Conservation (phyloP, 2,113 vertebrate species). For the Anas platyrhynchos region DNA sequence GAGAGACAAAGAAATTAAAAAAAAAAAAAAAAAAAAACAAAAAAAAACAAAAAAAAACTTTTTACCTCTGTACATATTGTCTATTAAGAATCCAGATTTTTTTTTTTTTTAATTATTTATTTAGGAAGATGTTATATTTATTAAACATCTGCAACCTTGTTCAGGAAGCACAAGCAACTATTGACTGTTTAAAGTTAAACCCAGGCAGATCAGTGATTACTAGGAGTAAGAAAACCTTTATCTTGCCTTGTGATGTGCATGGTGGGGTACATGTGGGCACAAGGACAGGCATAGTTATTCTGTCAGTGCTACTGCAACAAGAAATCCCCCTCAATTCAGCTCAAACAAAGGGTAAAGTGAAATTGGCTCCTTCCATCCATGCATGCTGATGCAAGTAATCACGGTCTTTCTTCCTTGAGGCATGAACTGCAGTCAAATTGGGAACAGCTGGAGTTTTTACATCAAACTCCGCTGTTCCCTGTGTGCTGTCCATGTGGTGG, state of each 20-base stretch:
- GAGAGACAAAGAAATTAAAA: background rate
- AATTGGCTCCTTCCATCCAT: background rate
- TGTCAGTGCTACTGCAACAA: background rate
- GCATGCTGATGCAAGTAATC: background rate
- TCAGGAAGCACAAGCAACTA: background rate
- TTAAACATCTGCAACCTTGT: constrained; percentile 20
- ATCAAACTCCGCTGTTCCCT: background rate
- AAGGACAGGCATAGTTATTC: background rate
- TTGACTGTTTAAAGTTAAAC: background rate
- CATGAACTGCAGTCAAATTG: background rate
- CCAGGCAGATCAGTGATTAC: background rate
- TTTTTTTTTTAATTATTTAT: background rate
- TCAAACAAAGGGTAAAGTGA: background rate
- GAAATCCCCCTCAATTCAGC: background rate
- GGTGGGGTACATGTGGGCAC: background rate
- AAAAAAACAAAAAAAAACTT: background rate
- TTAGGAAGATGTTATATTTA: background rate
- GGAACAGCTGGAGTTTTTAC: background rate
- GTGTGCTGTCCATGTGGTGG: background rate
- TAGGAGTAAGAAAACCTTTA: background rate
- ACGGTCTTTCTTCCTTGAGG: background rate
- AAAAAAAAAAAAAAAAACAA: fast-evolving
- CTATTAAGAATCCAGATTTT: background rate
- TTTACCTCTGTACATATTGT: background rate
- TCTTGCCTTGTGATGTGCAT: background rate